Percentiles rank a stretch among this genome's conserved stretches.
These are phyloP conservation scores for Drosophila mimica DNA, from an alignment of 2,888 invertebrate species.

Conservation along the genomic window DNA sequence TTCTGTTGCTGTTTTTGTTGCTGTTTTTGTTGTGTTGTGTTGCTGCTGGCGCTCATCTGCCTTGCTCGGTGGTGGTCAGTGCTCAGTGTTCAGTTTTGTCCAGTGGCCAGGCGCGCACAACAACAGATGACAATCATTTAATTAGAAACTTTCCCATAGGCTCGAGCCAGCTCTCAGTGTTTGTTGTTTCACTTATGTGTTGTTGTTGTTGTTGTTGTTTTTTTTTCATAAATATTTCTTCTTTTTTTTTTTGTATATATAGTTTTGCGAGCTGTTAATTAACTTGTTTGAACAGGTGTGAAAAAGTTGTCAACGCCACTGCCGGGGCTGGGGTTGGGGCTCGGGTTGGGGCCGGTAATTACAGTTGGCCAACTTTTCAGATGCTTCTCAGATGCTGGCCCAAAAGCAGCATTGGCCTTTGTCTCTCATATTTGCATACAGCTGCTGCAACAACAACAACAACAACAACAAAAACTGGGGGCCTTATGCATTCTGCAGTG, in stretches of 20 bases:
- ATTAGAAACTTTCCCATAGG: constrained; percentile 85
- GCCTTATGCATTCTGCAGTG: constrained; percentile 62
- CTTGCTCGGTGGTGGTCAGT: constrained; percentile 63
- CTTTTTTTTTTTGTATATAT: constrained; percentile 55
- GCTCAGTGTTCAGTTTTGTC: constrained; percentile 47
- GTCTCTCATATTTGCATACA: constrained; percentile 75
- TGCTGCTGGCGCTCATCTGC: constrained; percentile 43
- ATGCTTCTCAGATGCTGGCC: constrained; percentile 63
- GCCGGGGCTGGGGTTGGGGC: constrained; percentile 17
- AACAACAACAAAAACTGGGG: constrained; percentile 17
- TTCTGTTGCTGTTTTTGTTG: constrained; percentile 26
- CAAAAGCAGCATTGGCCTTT: constrained; percentile 51
- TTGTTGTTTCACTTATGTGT: constrained; percentile 59
- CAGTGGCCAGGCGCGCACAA: constrained; percentile 58
- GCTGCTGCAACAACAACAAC: constrained; percentile 20
- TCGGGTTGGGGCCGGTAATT: constrained; percentile 63
- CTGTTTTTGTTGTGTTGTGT: constrained; percentile 32
- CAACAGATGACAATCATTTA: constrained; percentile 84
- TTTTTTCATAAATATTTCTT: constrained; percentile 33
- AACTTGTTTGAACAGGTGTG: constrained; percentile 83
- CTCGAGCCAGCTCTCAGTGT: constrained; percentile 61
- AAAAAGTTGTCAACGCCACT: constrained; percentile 75
- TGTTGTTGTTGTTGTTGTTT: constrained; percentile 33
- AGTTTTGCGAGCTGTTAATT: constrained; percentile 81
- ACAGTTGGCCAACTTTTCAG: constrained; percentile 81